Evolutionary conservation across 2,113 vertebrate genomes (phyloP), one percentile per base, ranked within the genome.

Genomic region (Pitta sordida): DNA sequence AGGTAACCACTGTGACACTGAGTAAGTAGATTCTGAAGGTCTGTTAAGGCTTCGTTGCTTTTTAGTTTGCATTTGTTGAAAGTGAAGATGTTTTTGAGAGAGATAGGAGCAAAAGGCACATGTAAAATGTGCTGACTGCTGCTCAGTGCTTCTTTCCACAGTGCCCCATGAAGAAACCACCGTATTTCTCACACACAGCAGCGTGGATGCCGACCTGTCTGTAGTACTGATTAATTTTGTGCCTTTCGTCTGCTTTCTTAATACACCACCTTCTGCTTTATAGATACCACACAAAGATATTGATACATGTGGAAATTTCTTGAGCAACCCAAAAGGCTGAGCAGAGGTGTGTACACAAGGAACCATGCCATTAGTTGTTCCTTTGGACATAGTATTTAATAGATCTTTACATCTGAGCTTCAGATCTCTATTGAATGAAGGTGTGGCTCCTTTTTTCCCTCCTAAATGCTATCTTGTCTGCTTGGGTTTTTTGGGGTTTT

Each of bases 181-280:
- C 34, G 7, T 44, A 86, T 81, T 97, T 92, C 91, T 83, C 59
- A 63, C 80, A 30, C 8, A 27, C 69, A 59, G 73, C 65, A 95
- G 96, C 93, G 76, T 75, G 97, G 96, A 64, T 64, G 88, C 96
- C 91, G 30, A 30, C 36, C 58, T 93, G 65, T 88, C 90, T 74
- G 52, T 90, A 93, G 92, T 95, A 82, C 90, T 24, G 44, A 77
- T 88, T 93, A 11, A 96, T 90, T 92, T 93, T 75, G 97, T 97
- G 97, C 97, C 97, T 98, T 98, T 96, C 69, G 91, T 93, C 96
- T 92, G 95, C 96, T 97, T 93, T 94, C 94, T 95, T 94, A 84
- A 95, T 74, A 86, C 77, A 78, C 4, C 18, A 83, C 86, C 77
- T 95, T 87, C 63, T 0, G 94, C 88, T 96, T 96, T 96, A 63